A percentile compares a stretch with the other conserved stretches of the same genome.
Conservation (phyloP, 2,797 vertebrate species). For the Sebastes trivittatus region DNA sequence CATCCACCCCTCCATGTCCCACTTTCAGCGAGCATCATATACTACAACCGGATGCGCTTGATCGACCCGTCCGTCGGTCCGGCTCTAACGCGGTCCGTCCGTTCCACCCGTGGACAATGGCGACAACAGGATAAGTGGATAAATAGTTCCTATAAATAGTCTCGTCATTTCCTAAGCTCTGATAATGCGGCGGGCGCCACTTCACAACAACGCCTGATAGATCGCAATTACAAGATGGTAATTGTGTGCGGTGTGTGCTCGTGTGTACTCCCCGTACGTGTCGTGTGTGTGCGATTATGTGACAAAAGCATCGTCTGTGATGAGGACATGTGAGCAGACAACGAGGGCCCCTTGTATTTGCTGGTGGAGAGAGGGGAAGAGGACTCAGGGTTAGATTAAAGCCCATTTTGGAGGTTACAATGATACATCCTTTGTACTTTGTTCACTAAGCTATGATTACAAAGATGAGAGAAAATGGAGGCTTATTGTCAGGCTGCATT, state of each 20-base stretch:
- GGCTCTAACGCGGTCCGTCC: neutral
- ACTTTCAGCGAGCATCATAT: neutral
- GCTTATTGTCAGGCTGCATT: conserved; percentile 61
- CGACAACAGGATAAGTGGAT: conserved; percentile 66
- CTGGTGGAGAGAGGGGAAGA: conserved; percentile 37
- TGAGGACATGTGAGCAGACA: conserved; percentile 60
- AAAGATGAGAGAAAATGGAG: conserved; percentile 68
- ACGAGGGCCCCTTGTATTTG: conserved; percentile 43
- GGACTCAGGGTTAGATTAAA: conserved; percentile 59
- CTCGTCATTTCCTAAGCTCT: conserved; percentile 71
- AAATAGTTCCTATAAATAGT: conserved; percentile 74
- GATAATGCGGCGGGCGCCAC: conserved; percentile 60
- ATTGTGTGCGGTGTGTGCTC: conserved; percentile 55
- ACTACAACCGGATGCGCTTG: neutral
- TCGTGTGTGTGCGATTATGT: conserved; percentile 54
- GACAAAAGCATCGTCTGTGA: conserved; percentile 52
- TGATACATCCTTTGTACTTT: conserved; percentile 59
- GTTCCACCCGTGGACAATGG: conserved; percentile 33
- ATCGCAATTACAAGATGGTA: conserved; percentile 72
- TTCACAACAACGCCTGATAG: conserved; percentile 66
- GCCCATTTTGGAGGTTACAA: conserved; percentile 58
- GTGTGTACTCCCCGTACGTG: conserved; percentile 26
- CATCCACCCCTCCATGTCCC: neutral
- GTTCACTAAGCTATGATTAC: conserved; percentile 65
- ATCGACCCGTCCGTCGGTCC: conserved; percentile 35